These are phyloP conservation scores for Temnopleurus reevesii DNA, from an alignment of 53 echinoderm and acorn worm genomes.

Conservation along the genomic window DNA sequence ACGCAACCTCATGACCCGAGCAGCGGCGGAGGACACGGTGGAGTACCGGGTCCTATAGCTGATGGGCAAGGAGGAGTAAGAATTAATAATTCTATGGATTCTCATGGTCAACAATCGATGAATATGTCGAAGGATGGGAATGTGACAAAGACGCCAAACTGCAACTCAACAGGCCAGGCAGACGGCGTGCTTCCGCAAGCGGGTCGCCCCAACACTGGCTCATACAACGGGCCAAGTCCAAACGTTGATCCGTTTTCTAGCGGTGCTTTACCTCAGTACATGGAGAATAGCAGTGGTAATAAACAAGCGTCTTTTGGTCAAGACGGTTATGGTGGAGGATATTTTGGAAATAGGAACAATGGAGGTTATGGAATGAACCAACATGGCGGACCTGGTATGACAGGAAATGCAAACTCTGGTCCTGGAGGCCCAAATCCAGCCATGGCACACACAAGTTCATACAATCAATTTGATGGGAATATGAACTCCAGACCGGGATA, in stretches of 20 bases:
- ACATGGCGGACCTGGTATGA: conserved; percentile 82
- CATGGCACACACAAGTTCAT: conserved; percentile 73
- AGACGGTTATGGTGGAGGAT: conserved; percentile 71
- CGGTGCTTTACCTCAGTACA: conserved; percentile 76
- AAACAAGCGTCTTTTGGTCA: conserved; percentile 53
- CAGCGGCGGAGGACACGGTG: conserved; percentile 61
- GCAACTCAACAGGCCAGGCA: conserved; percentile 57
- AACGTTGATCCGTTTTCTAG: conserved; percentile 76
- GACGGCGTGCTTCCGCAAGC: conserved; percentile 68
- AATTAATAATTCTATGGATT: conserved; percentile 81
- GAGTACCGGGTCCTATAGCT: conserved; percentile 60
- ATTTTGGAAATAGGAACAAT: conserved; percentile 77
- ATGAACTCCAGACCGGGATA: conserved; percentile 80
- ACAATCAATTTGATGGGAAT: conserved; percentile 82
- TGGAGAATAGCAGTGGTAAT: conserved; percentile 59
- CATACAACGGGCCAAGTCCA: conserved; percentile 55
- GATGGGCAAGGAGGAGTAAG: conserved; percentile 72
- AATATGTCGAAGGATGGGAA: conserved; percentile 55
- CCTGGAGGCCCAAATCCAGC: background rate
- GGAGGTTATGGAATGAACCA: conserved; percentile 77
- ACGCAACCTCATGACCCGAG: conserved; percentile 62
- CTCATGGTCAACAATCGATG: conserved; percentile 73
- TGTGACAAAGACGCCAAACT: conserved; percentile 62
- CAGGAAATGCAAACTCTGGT: conserved; percentile 83
- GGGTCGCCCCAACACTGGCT: conserved; percentile 57